Evolutionary conservation across 1,140 invertebrate genomes (phyloP).

Genomic region (Hylyphantes graminicola): DNA sequence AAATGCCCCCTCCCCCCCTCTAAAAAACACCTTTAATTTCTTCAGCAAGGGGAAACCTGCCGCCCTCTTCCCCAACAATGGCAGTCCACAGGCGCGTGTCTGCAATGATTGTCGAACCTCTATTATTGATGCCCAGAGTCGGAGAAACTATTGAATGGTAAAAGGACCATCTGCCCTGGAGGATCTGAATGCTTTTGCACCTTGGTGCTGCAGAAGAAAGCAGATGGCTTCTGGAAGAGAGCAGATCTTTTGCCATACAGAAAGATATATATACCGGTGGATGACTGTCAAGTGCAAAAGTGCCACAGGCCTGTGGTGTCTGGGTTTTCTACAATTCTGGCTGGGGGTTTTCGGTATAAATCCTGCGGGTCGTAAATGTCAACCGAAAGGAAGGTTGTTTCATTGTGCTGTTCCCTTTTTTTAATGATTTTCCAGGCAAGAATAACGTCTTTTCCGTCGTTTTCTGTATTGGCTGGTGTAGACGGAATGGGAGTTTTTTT

Average conservation of each 20-base stretch:
- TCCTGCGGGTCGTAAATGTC: slow-evolving; percentile 24
- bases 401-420: no score
- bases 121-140: not conserved
- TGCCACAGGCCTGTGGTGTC: not conserved
- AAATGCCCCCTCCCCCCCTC: not conserved
- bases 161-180: no score
- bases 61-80: not conserved
- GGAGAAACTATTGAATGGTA: not conserved
- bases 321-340: not conserved
- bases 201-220: not conserved
- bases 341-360: not conserved
- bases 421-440: no score
- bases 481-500: no score
- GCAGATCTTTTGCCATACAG: not conserved
- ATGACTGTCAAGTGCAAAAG: slow-evolving; percentile 21
- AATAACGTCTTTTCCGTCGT: no score
- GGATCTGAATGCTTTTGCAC: not conserved
- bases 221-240: slow-evolving; percentile 2
- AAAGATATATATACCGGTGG: slow-evolving; percentile 2
- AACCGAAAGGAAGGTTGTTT: not conserved
- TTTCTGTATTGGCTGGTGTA: no score
- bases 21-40: not conserved
- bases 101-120: not conserved
- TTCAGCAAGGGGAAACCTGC: not conserved
- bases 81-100: slow-evolving; percentile 1